A percentile compares a stretch with the other conserved stretches of the same genome.
Conservation (phyloP, 2,888 invertebrate species). For the Celastrina argiolus region DNA sequence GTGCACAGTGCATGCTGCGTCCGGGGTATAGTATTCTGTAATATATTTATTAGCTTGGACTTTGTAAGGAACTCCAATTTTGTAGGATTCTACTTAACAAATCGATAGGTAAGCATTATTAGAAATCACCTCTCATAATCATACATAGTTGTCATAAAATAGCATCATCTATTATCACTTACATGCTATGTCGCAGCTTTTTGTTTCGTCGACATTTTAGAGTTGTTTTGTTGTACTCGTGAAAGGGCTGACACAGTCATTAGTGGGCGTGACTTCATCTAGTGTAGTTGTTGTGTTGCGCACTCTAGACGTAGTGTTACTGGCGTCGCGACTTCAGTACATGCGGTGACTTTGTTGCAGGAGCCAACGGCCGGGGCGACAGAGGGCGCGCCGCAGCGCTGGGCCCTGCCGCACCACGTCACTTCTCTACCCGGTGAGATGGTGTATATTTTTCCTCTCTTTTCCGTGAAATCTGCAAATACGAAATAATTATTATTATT, state of each 20-base stretch:
- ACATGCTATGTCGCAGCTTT: neutral
- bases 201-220: slow-evolving; percentile 4
- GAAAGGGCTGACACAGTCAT: slow-evolving; percentile 18
- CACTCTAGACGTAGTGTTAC: neutral
- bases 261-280: slow-evolving; percentile 13
- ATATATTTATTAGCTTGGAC: slow-evolving; percentile 3
- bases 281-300: slow-evolving; percentile 10
- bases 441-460: no score
- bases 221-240: neutral
- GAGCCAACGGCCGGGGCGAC: slow-evolving; percentile 47
- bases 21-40: neutral
- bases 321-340: neutral
- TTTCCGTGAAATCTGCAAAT: no score
- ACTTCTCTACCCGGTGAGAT: slow-evolving; percentile 81
- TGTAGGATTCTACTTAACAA: neutral
- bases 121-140: neutral
- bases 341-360: slow-evolving; percentile 45
- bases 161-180: neutral
- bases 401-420: slow-evolving; percentile 78
- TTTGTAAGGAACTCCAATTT: neutral
- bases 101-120: neutral
- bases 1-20: slow-evolving; percentile 1
- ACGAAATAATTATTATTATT: no score
- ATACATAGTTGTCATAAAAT: neutral
- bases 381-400: slow-evolving; percentile 67